phyloP scores from a whole-genome alignment of 2,113 vertebrate species.

The Ciconia boyciana region DNA sequence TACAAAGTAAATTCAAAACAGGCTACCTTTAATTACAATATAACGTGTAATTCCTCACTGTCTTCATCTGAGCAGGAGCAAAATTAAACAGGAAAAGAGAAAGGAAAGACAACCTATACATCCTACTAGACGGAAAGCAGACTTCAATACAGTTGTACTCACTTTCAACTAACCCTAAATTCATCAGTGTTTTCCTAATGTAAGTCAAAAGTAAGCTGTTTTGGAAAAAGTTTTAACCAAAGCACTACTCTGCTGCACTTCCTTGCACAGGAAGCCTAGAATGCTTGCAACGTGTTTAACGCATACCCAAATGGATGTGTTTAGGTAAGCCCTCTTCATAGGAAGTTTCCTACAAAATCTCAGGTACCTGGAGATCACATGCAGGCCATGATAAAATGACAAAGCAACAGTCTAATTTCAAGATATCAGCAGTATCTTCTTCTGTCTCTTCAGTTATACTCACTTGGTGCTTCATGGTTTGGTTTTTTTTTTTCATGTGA shows the following conservation, averaged over 20 bases:
- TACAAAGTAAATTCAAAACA: background rate
- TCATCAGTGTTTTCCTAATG: background rate
- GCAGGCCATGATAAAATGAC: background rate
- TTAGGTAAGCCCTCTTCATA: background rate
- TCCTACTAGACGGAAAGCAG: background rate
- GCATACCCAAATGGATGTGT: background rate
- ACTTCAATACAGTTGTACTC: background rate
- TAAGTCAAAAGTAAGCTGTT: background rate
- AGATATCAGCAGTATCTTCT: background rate
- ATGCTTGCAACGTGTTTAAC: background rate
- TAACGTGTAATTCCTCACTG: background rate
- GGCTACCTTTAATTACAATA: background rate
- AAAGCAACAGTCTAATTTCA: background rate
- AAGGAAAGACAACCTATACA: background rate
- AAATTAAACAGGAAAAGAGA: background rate
- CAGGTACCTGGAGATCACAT: background rate
- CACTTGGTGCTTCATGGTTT: background rate
- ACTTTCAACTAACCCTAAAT: background rate
- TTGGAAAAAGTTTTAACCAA: background rate
- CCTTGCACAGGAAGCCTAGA: background rate
- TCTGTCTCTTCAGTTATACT: background rate
- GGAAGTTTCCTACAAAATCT: background rate
- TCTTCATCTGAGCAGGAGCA: background rate
- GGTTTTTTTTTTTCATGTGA: background rate
- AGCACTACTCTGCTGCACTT: background rate